Percentiles rank a stretch among this genome's conserved stretches.
Evolutionary conservation across 1,140 invertebrate species (phyloP).

Genomic region (Babylonia areolata): DNA sequence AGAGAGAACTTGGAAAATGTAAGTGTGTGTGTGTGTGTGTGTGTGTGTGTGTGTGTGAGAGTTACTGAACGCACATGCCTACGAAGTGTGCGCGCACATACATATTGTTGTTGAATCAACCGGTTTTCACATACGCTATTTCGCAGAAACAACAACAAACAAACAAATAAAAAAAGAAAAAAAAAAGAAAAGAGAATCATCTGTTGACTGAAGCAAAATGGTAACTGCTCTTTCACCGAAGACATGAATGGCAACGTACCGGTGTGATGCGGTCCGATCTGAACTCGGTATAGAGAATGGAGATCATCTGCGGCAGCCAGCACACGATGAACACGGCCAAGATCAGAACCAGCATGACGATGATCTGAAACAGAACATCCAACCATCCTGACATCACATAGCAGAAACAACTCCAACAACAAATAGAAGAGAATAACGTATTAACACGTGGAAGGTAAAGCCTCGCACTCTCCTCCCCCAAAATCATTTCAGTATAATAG

Average conservation of each 20-base stretch:
- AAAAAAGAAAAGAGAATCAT: not conserved
- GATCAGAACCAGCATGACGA: conserved; percentile 76
- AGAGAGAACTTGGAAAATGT: not conserved
- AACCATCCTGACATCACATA: not conserved
- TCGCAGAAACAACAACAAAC: not conserved
- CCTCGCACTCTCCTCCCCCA: conserved; percentile 58
- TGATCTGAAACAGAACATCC: conserved; percentile 72
- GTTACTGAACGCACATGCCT: too few species aligned
- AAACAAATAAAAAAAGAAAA: not conserved
- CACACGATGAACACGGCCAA: conserved; percentile 75
- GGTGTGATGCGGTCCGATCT: not conserved
- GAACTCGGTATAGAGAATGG: conserved; percentile 67
- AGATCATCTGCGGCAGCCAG: conserved; percentile 72
- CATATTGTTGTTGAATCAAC: too few species aligned
- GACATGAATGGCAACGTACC: not conserved
- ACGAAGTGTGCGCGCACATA: too few species aligned
- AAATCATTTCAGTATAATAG: not conserved
- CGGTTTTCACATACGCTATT: too few species aligned
- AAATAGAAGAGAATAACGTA: not conserved
- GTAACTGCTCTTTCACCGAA: too few species aligned
- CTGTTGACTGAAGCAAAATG: too few species aligned
- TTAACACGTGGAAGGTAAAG: too few species aligned
- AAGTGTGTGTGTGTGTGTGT: not conserved
- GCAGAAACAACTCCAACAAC: not conserved
- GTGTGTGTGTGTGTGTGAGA: conserved; percentile 23